A percentile compares a stretch with the other conserved stretches of the same genome.
These are phyloP conservation scores for Ceryle rudis DNA, from an alignment of 2,797 vertebrate genomes.

Conservation along the genomic window DNA sequence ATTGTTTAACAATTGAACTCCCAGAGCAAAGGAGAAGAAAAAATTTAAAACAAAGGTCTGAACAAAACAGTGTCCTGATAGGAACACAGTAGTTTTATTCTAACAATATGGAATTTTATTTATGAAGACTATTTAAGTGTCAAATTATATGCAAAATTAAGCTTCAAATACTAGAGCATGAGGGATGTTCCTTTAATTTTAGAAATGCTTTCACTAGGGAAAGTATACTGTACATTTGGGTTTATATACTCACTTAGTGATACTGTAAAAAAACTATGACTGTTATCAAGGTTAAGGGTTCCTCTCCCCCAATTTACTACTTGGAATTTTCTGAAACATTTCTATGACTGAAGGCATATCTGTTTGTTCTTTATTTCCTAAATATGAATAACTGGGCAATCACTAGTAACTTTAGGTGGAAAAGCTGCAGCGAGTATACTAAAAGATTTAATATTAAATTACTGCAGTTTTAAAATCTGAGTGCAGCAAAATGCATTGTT, in stretches of 20 bases:
- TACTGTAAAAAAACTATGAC: slow-evolving; percentile 1
- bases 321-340: slow-evolving; percentile 14
- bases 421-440: not conserved
- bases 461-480: not conserved
- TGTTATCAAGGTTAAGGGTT: not conserved
- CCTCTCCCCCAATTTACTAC: not conserved
- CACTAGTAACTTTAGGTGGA: not conserved
- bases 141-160: not conserved
- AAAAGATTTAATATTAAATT: not conserved
- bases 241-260: slow-evolving; percentile 24
- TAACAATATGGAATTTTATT: not conserved
- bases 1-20: not conserved
- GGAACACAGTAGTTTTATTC: not conserved
- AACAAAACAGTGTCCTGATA: not conserved
- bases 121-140: not conserved
- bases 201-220: not conserved
- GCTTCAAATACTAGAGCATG: not conserved
- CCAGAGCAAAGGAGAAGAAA: not conserved
- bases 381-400: not conserved
- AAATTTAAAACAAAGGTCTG: not conserved
- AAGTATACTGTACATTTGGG: not conserved
- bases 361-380: slow-evolving; percentile 1
- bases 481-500: not conserved
- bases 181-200: not conserved
- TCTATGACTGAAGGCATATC: not conserved